Conservation (phyloP, 2,888 invertebrate species). For the Xylota segnis region DNA sequence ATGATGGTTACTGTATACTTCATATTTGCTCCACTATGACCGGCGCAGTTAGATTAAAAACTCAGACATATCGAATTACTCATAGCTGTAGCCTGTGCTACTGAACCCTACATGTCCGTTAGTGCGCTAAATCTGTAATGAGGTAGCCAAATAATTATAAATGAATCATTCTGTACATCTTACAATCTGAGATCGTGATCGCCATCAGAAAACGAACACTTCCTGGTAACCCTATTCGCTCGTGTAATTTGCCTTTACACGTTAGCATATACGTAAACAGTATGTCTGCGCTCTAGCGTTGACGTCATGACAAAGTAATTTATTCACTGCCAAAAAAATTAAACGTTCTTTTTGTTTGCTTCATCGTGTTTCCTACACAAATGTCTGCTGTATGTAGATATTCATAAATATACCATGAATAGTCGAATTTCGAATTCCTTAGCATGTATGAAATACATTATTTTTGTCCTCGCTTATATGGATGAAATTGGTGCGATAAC, state of each 20-base stretch:
- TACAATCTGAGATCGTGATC: neutral
- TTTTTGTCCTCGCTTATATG: constrained; percentile 59
- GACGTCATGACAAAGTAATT: constrained; percentile 64
- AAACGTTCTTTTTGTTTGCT: constrained; percentile 36
- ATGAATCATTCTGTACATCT: neutral
- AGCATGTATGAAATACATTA: constrained; percentile 67
- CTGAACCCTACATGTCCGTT: neutral
- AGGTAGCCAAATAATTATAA: neutral
- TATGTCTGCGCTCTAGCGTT: constrained; percentile 43
- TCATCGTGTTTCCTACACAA: constrained; percentile 31
- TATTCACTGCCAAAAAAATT: constrained; percentile 62
- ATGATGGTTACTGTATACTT: constrained; percentile 39
- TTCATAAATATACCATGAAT: constrained; percentile 48
- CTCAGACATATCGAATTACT: constrained; percentile 12
- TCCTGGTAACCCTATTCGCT: constrained; percentile 46
- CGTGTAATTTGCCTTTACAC: constrained; percentile 67
- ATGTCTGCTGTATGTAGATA: neutral
- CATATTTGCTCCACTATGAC: neutral
- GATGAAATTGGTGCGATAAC: constrained; percentile 68
- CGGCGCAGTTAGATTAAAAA: neutral
- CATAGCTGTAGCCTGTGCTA: constrained; percentile 2
- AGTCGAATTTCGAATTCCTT: constrained; percentile 63
- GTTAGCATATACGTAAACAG: constrained; percentile 43
- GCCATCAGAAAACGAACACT: neutral
- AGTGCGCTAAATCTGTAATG: neutral